Conservation (phyloP, 2,797 vertebrate genomes). For the Staurois parvus region DNA sequence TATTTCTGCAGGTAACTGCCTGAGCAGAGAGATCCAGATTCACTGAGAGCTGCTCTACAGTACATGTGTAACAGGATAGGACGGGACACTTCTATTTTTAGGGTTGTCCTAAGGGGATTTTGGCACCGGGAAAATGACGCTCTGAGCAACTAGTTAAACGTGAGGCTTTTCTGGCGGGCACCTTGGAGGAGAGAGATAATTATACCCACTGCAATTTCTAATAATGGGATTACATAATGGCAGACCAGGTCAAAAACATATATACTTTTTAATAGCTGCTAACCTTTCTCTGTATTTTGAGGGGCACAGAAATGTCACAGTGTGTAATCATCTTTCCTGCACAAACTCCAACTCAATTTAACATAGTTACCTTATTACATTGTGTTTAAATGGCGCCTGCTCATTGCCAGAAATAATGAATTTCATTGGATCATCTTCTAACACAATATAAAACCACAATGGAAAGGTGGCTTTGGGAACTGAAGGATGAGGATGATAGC, state of each 20-base stretch:
- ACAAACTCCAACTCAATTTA: constrained; percentile 29
- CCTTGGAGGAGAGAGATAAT: constrained; percentile 62
- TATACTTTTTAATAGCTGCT: constrained; percentile 40
- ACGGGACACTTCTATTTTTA: constrained; percentile 61
- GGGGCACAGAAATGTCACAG: constrained; percentile 36
- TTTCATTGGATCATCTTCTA: neutral
- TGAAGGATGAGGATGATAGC: no score
- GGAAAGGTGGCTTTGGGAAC: no score
- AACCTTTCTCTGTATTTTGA: constrained; percentile 34
- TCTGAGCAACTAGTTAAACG: constrained; percentile 61
- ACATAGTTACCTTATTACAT: constrained; percentile 24
- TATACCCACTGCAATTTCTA: constrained; percentile 61
- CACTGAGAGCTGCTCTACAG: constrained; percentile 47
- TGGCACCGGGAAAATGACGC: constrained; percentile 60
- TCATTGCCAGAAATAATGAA: neutral
- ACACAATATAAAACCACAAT: neutral
- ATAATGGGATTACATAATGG: constrained; percentile 60
- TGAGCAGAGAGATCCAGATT: constrained; percentile 32
- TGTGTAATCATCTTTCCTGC: constrained; percentile 24
- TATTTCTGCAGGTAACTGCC: constrained; percentile 39
- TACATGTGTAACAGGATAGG: constrained; percentile 57
- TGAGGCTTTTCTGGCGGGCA: constrained; percentile 61
- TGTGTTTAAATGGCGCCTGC: neutral
- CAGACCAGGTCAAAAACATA: constrained; percentile 51
- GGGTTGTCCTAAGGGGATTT: constrained; percentile 60